These are phyloP conservation scores for Nyctereutes procyonoides DNA, from an alignment of 2,113 vertebrate genomes.

Conservation along the genomic window DNA sequence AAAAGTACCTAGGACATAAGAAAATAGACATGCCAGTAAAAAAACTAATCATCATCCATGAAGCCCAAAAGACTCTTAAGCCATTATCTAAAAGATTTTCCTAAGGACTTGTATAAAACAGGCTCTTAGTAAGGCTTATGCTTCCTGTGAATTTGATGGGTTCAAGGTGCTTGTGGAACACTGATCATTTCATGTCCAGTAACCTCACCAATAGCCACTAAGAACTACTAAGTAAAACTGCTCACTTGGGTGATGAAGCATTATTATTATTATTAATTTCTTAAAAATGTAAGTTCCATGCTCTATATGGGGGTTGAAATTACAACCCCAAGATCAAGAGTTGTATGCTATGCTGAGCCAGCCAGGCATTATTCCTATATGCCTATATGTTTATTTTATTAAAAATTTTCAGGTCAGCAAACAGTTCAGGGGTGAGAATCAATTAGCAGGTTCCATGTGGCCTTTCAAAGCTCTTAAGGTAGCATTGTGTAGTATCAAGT, in stretches of 20 bases:
- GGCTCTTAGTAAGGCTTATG: neutral
- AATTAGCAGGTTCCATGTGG: neutral
- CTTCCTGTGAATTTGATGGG: neutral
- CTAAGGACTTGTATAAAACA: constrained; percentile 11
- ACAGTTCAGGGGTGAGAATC: constrained; percentile 17
- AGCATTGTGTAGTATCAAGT: constrained; percentile 44
- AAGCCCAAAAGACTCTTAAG: neutral
- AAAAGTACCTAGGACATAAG: constrained; percentile 76
- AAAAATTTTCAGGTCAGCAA: constrained; percentile 28
- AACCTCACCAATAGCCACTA: neutral
- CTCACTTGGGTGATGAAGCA: neutral
- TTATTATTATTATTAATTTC: neutral
- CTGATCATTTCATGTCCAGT: neutral
- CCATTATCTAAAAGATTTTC: constrained; percentile 26
- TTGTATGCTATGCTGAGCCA: neutral
- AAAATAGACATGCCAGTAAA: constrained; percentile 71
- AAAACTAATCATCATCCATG: constrained; percentile 21
- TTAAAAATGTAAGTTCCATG: neutral
- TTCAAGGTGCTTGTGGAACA: neutral
- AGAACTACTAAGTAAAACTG: neutral
- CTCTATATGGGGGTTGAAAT: neutral
- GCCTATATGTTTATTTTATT: neutral
- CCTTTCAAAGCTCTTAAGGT: constrained; percentile 64
- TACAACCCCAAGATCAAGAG: neutral
- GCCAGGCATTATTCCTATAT: neutral